These are phyloP conservation scores for Ladona fulva DNA, from an alignment of 1,140 invertebrate species.

Conservation along the genomic window DNA sequence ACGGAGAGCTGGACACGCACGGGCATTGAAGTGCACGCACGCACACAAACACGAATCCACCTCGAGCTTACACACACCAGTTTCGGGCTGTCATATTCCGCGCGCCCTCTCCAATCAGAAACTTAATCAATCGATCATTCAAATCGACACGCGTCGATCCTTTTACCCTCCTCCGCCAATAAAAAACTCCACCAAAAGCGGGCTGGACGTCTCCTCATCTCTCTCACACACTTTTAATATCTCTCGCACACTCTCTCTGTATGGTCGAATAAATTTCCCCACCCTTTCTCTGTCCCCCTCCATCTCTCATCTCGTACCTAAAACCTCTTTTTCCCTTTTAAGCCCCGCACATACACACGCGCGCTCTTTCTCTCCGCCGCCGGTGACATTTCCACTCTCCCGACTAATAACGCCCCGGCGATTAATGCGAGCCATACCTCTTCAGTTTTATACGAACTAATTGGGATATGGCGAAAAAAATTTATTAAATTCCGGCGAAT, in stretches of 20 bases:
- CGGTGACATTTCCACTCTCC: background rate
- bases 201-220: too few species aligned
- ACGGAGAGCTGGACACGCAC: too few species aligned
- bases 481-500: too few species aligned
- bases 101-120: slow-evolving; percentile 6
- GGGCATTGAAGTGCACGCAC: background rate
- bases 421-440: background rate
- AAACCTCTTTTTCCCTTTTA: too few species aligned
- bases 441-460: background rate
- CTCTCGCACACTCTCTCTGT: too few species aligned
- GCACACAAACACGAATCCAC: background rate
- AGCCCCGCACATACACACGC: too few species aligned
- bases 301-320: too few species aligned
- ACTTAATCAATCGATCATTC: background rate
- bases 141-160: background rate
- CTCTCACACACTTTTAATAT: too few species aligned
- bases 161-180: background rate
- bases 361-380: background rate
- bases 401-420: background rate
- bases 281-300: background rate
- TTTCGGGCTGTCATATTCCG: background rate
- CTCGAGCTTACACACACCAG: background rate
- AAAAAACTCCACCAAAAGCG: background rate
- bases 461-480: background rate
- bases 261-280: background rate